Evolutionary conservation across 2,113 vertebrate genomes (phyloP).

Genomic region (Melanocharis versteri): DNA sequence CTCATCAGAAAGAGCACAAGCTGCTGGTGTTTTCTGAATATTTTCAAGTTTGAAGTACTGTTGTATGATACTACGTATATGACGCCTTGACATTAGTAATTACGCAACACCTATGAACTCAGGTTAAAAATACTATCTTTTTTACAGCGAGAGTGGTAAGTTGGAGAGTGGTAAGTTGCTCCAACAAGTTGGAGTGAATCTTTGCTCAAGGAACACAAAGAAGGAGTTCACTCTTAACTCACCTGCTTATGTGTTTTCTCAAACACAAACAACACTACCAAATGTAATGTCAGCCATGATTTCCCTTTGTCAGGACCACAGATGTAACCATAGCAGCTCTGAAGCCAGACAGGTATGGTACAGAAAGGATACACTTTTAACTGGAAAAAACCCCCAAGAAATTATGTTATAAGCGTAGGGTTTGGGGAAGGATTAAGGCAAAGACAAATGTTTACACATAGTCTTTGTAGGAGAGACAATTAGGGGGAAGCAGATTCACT

Average conservation of each 20-base stretch:
- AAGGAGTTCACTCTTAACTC: not conserved
- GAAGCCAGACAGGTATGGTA: not conserved
- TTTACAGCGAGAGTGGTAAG: not conserved
- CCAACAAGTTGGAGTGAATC: not conserved
- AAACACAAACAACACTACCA: not conserved
- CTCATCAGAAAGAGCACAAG: not conserved
- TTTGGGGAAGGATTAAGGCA: not conserved
- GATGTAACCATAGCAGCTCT: not conserved
- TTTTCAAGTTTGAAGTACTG: not conserved
- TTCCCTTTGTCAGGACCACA: not conserved
- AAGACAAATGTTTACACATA: not conserved
- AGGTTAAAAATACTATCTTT: not conserved
- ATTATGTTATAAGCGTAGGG: not conserved
- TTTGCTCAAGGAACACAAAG: not conserved
- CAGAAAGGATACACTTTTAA: not conserved
- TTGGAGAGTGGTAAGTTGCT: not conserved
- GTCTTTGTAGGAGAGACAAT: not conserved
- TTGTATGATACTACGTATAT: not conserved
- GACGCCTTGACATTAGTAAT: not conserved
- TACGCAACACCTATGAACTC: not conserved
- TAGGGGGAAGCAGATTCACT: not conserved
- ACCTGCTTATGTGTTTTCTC: not conserved
- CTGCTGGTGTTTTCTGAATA: not conserved
- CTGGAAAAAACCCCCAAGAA: not conserved
- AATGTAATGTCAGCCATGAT: not conserved